Evolutionary conservation across 2,113 vertebrate genomes (phyloP), one percentile per base, ranked within the genome.

Genomic region (Rhynchomys soricoides): DNA sequence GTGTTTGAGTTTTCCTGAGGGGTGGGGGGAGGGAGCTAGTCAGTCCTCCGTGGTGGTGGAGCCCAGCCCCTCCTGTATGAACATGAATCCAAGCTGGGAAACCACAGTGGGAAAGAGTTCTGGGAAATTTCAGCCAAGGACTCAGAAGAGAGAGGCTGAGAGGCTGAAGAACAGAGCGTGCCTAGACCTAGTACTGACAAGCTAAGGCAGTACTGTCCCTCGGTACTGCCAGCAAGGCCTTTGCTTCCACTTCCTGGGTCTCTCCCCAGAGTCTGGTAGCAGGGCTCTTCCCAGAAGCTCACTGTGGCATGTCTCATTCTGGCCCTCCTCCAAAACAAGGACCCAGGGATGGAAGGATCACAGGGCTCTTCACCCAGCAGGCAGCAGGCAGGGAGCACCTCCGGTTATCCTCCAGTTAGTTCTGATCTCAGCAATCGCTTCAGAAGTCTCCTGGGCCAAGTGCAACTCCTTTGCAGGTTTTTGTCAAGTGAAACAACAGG

Each of bases 61-160:
- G 43, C 48, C 34, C 22, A 82, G 12, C 1, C 10, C 62, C 81
- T 86, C 50, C 29, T 70, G 3, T 2, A 5, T 17, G 8, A 55
- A 43, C 10, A 15, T n/a, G 43, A 95, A 73, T 40, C 19, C 68
- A 96, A 86, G 52, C 81, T 86, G 86, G 81, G 71, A 95, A 93
- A 48, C 34, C 96, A 71, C 78, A 29, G 12, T 24, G 55, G 74
- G 93, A 89, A 91, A 1, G 8, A 77, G 48, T 45, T 59, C 66
- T 0, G 5, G 90, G 89, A 97, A 96, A 89, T 45, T 50, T 96
- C 89, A 93, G 83, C 50, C 86, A 87, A 40, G 50, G 40, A 57
- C 8, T 3, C 21, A 22, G 81, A 45, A 45, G 86, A 75, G 92
- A 95, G 57, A 86, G 43, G 59, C 50, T n/a, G n/a, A 91, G 75